Evolutionary conservation across 1,140 invertebrate genomes (phyloP).

Genomic region (Portunus trituberculatus): DNA sequence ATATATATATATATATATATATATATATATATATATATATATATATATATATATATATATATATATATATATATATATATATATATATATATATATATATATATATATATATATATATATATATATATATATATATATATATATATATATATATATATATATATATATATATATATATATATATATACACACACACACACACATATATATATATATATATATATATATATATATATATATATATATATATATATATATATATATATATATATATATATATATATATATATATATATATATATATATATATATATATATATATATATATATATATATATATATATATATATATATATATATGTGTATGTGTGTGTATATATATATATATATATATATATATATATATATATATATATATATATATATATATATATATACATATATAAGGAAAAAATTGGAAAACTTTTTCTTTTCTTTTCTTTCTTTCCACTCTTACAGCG

Average conservation of each 20-base stretch:
- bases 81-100: constrained; percentile 2
- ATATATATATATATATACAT: not conserved
- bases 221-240: constrained; percentile 26
- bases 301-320: constrained; percentile 26
- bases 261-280: constrained; percentile 26
- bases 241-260: constrained; percentile 26
- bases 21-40: constrained; percentile 2
- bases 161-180: constrained; percentile 2
- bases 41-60: constrained; percentile 2
- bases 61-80: constrained; percentile 2
- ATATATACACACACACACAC: not conserved
- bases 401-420: constrained; percentile 26
- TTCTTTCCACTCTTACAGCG: not conserved
- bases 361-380: no score
- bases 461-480: no score
- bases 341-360: constrained; percentile 26
- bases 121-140: constrained; percentile 2
- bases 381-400: constrained; percentile 26
- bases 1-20: not conserved
- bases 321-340: constrained; percentile 26
- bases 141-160: constrained; percentile 2
- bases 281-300: constrained; percentile 26
- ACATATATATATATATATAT: constrained; percentile 25
- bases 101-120: not conserved
- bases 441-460: no score